These are phyloP conservation scores for Toxotes jaculatrix DNA, from an alignment of 2,113 vertebrate genomes.

Conservation along the genomic window DNA sequence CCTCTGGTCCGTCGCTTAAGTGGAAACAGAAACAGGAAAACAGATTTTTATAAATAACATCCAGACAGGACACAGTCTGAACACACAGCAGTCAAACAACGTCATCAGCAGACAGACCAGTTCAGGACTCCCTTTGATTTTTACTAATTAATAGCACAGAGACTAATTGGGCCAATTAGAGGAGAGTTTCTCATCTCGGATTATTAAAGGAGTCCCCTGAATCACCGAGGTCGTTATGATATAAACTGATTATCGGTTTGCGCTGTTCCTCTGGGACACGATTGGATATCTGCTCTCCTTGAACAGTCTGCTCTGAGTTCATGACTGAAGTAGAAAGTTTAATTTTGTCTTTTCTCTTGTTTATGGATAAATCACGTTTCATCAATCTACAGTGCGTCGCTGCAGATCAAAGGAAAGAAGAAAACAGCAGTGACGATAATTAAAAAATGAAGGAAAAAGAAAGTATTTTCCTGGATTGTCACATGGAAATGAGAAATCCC, in stretches of 20 bases:
- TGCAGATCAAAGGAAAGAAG: not conserved
- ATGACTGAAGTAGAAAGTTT: not conserved
- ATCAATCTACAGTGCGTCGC: not conserved
- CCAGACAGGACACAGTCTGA: slow-evolving; percentile 1
- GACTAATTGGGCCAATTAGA: slow-evolving; percentile 54
- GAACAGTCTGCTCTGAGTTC: slow-evolving; percentile 7
- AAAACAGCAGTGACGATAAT: no score
- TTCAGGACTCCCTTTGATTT: not conserved
- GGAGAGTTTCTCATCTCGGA: slow-evolving; percentile 34
- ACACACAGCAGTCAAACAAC: not conserved
- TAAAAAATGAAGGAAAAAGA: not conserved
- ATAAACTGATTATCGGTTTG: slow-evolving; percentile 42
- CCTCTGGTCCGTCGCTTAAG: slow-evolving; percentile 75
- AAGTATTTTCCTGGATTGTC: not conserved
- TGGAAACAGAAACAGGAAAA: slow-evolving; percentile 56
- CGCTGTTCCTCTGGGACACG: slow-evolving; percentile 17
- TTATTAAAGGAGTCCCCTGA: slow-evolving; percentile 38
- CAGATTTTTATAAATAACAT: slow-evolving; percentile 13
- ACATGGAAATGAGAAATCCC: not conserved
- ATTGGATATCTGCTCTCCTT: slow-evolving; percentile 23
- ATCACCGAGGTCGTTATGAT: not conserved
- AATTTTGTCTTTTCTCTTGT: not conserved
- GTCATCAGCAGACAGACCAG: slow-evolving; percentile 6
- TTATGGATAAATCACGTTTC: not conserved
- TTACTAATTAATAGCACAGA: slow-evolving; percentile 50